These are phyloP conservation scores for Dyspetes luteomarginatus DNA, from an alignment of 2,888 invertebrate genomes.

Conservation along the genomic window DNA sequence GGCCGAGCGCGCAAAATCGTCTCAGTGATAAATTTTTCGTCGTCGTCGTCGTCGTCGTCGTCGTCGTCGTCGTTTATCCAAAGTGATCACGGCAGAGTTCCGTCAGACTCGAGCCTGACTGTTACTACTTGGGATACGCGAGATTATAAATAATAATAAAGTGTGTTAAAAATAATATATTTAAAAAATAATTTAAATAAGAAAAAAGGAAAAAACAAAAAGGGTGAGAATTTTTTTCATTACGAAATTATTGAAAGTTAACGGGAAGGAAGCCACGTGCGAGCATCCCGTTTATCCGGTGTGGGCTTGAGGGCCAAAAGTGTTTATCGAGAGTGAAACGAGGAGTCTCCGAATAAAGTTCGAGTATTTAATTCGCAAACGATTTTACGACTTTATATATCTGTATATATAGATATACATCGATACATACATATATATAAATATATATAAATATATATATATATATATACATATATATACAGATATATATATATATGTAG, in stretches of 20 bases:
- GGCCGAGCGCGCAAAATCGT: constrained; percentile 54
- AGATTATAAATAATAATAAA: not conserved
- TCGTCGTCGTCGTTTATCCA: not conserved
- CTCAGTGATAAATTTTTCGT: not conserved
- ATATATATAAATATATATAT: not conserved
- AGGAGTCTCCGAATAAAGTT: constrained; percentile 22
- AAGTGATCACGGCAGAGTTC: constrained; percentile 12
- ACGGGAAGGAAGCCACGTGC: constrained; percentile 28
- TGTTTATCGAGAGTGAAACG: constrained; percentile 5
- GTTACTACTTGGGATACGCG: constrained; percentile 42
- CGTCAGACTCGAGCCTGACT: constrained; percentile 41
- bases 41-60: constrained; percentile 21
- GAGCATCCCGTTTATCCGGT: not conserved
- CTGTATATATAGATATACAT: not conserved
- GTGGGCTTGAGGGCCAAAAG: not conserved
- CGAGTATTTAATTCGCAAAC: constrained; percentile 50
- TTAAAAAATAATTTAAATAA: not conserved
- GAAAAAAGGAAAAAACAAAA: not conserved
- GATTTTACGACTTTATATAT: not conserved
- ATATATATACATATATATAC: not conserved
- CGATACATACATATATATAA: not conserved
- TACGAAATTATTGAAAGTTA: constrained; percentile 19
- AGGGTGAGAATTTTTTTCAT: not conserved
- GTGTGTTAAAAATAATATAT: not conserved
- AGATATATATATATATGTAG: not conserved